Percentiles rank a stretch among this genome's conserved stretches.
phyloP scores from a whole-genome alignment of 2,797 vertebrate species.

The Enteromius radiatus region DNA sequence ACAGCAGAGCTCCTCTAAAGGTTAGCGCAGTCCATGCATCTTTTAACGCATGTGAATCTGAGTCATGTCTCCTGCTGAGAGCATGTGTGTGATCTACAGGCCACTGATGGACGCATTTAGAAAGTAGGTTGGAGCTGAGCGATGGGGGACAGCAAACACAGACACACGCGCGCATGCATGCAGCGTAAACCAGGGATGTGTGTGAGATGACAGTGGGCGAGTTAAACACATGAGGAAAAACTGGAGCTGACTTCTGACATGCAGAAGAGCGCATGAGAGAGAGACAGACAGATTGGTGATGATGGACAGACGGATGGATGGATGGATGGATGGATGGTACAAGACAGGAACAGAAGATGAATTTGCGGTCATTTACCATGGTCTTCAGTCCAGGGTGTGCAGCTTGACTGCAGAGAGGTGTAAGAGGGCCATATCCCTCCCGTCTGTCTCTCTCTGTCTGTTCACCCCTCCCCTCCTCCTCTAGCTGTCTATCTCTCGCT shows the following conservation, averaged over 20 bases:
- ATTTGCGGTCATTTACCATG: slow-evolving; percentile 82
- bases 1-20: background rate
- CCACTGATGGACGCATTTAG: slow-evolving; percentile 12
- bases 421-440: slow-evolving; percentile 77
- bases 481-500: slow-evolving; percentile 64
- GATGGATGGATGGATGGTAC: slow-evolving; percentile 54
- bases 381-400: slow-evolving; percentile 82
- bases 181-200: slow-evolving; percentile 53
- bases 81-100: slow-evolving; percentile 32
- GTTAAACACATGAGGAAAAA: slow-evolving; percentile 18
- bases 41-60: slow-evolving; percentile 15
- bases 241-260: slow-evolving; percentile 22
- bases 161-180: slow-evolving; percentile 5
- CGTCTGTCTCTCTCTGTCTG: slow-evolving; percentile 61
- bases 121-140: slow-evolving; percentile 67
- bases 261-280: slow-evolving; percentile 51
- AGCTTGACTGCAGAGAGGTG: slow-evolving; percentile 77
- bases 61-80: slow-evolving; percentile 12
- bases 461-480: slow-evolving; percentile 61
- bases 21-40: slow-evolving; percentile 14
- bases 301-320: slow-evolving; percentile 59
- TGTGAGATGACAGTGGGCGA: slow-evolving; percentile 56
- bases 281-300: slow-evolving; percentile 44
- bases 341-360: slow-evolving; percentile 70
- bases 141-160: slow-evolving; percentile 23